Conservation (phyloP, 2,113 vertebrate species). For the Mastomys natalensis region DNA sequence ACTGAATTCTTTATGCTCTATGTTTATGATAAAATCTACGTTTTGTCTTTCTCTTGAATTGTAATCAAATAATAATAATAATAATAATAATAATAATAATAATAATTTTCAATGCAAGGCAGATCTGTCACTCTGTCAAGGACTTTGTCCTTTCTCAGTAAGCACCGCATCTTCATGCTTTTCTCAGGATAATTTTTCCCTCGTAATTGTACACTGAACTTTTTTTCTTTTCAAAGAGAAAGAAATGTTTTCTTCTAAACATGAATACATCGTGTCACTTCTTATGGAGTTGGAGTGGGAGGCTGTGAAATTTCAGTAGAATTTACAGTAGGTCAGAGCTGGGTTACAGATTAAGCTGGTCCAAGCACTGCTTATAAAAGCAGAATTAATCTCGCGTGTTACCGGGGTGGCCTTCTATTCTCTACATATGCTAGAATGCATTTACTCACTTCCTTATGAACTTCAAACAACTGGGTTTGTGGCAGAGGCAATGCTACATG, state of each 20-base stretch:
- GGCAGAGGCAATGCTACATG: not conserved
- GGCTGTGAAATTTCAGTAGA: not conserved
- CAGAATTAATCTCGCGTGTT: not conserved
- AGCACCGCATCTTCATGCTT: not conserved
- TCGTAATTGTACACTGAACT: not conserved
- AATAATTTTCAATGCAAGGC: not conserved
- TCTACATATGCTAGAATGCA: too few species aligned
- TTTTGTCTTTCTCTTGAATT: not conserved
- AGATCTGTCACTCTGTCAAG: not conserved
- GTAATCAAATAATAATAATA: not conserved
- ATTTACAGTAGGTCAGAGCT: not conserved
- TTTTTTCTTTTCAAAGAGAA: not conserved
- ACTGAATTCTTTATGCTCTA: not conserved
- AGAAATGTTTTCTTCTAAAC: not conserved
- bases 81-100: too few species aligned
- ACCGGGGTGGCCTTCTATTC: not conserved
- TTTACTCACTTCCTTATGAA: not conserved
- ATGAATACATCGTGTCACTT: not conserved
- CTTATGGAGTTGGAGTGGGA: not conserved
- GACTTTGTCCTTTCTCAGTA: not conserved
- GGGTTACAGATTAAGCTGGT: not conserved
- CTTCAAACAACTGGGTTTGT: not conserved
- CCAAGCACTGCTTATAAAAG: not conserved
- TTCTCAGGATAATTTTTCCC: not conserved
- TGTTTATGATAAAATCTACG: not conserved